Conservation (phyloP, 2,797 vertebrate species). For the Micrastur ruficollis region DNA sequence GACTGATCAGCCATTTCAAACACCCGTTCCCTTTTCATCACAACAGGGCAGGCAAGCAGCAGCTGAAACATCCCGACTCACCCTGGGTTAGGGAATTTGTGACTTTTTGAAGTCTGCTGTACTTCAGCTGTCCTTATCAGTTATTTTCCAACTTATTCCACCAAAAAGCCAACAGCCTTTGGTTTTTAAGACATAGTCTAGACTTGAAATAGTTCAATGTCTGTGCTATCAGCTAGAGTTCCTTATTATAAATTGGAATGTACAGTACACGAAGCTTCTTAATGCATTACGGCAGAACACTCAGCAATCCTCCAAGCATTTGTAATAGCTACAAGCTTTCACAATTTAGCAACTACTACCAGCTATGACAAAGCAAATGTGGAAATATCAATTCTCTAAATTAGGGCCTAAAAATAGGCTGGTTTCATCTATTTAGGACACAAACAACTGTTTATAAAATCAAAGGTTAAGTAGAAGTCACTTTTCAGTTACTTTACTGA, state of each 20-base stretch:
- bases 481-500: slow-evolving; percentile 15
- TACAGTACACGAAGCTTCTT: background rate
- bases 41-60: background rate
- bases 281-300: slow-evolving; percentile 19
- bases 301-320: slow-evolving; percentile 21
- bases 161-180: background rate
- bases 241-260: slow-evolving; percentile 35
- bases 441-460: slow-evolving; percentile 40
- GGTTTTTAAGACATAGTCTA: slow-evolving; percentile 23
- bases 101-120: background rate
- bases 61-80: background rate
- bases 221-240: background rate
- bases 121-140: background rate
- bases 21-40: background rate
- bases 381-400: slow-evolving; percentile 59
- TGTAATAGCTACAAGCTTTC: slow-evolving; percentile 26
- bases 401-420: slow-evolving; percentile 49
- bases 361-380: slow-evolving; percentile 43
- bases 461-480: slow-evolving; percentile 48
- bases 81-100: background rate
- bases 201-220: slow-evolving; percentile 6
- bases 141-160: slow-evolving; percentile 11
- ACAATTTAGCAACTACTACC: slow-evolving; percentile 17
- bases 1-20: background rate
- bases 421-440: slow-evolving; percentile 24